Percentiles rank a stretch among this genome's conserved stretches.
Evolutionary conservation across 2,113 vertebrate genomes (phyloP).

Genomic region (Leptobrachium ailaonicum): DNA sequence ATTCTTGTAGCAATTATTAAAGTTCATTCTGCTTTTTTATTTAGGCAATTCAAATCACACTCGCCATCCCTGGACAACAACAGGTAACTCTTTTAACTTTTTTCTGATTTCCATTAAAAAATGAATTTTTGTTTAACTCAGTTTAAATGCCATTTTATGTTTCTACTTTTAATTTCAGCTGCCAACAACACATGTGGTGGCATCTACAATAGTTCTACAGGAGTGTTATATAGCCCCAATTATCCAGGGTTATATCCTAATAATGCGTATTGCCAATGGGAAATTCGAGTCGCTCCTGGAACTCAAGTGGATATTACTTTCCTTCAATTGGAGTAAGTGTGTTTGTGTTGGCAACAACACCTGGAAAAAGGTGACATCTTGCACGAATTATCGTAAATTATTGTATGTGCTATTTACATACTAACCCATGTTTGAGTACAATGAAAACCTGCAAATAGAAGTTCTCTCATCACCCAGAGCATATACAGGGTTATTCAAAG

Average conservation of each 20-base stretch:
- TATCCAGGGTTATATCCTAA: constrained; percentile 27
- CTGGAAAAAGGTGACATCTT: too few species aligned
- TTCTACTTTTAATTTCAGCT: constrained; percentile 5
- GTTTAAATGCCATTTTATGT: background rate
- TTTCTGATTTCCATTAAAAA: background rate
- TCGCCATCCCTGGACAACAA: background rate
- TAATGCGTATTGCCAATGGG: constrained; percentile 14
- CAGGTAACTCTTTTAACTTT: background rate
- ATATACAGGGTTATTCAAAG: too few species aligned
- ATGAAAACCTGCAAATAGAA: too few species aligned
- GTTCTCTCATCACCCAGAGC: too few species aligned
- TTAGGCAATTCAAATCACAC: too few species aligned
- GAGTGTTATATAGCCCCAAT: constrained; percentile 1
- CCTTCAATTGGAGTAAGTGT: constrained; percentile 17
- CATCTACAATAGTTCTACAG: background rate
- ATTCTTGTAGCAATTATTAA: too few species aligned
- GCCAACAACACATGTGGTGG: constrained; percentile 33
- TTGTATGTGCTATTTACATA: too few species aligned
- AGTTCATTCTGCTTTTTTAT: too few species aligned
- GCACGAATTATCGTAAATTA: too few species aligned
- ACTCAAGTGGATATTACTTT: constrained; percentile 1
- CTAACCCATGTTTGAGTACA: too few species aligned
- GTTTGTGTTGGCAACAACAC: too few species aligned
- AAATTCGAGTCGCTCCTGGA: constrained; percentile 8
- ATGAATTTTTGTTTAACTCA: background rate